phyloP scores from a whole-genome alignment of 2,888 invertebrate genomes.

The Hemistola chrysoprasaria region DNA sequence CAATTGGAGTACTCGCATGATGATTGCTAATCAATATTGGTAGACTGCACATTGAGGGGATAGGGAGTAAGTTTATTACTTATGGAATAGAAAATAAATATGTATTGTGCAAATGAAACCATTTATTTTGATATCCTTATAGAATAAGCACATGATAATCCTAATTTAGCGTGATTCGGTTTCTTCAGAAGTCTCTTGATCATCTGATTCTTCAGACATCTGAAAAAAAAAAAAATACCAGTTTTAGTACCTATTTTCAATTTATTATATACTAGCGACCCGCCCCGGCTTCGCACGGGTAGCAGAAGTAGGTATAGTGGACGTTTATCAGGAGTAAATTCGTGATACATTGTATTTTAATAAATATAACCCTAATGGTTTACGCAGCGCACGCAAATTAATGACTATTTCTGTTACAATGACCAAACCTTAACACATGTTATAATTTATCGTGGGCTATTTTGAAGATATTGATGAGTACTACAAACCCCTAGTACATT shows the following conservation, averaged over 20 bases:
- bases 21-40: slow-evolving; percentile 14
- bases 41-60: not conserved
- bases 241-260: not conserved
- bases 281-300: no score
- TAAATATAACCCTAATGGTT: no score
- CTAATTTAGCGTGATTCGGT: slow-evolving; percentile 61
- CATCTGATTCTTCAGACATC: slow-evolving; percentile 65
- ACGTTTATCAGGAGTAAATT: no score
- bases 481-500: no score
- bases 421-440: no score
- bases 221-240: slow-evolving; percentile 35
- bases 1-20: slow-evolving; percentile 11
- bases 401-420: no score
- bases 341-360: no score
- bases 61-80: slow-evolving; percentile 2
- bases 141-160: slow-evolving; percentile 1
- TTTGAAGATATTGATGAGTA: no score
- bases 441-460: no score
- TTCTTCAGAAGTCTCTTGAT: slow-evolving; percentile 61
- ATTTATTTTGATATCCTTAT: slow-evolving; percentile 14
- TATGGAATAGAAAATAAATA: slow-evolving; percentile 16
- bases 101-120: slow-evolving; percentile 5
- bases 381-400: no score
- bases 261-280: no score
- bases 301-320: no score